Evolutionary conservation across 2,113 vertebrate genomes (phyloP).

Genomic region (Seriola dumerili): DNA sequence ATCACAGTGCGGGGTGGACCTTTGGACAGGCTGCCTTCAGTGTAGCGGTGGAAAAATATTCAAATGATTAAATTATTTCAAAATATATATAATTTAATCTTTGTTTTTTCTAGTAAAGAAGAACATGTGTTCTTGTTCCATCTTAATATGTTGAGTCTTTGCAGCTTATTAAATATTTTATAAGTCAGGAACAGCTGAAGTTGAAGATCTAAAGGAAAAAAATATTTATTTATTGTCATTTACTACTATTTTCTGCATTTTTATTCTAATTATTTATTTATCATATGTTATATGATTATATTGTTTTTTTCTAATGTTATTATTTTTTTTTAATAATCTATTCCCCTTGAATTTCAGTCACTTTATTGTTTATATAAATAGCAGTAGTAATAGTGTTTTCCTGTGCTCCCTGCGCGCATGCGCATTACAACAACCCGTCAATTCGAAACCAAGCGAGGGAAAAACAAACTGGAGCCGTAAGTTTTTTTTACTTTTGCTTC

Average conservation of each 20-base stretch:
- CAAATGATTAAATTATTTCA: too few species aligned
- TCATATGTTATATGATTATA: not conserved
- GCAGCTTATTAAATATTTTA: too few species aligned
- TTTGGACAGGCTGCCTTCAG: too few species aligned
- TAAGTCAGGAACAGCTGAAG: too few species aligned
- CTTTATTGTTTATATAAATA: not conserved
- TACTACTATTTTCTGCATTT: not conserved
- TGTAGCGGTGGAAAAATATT: too few species aligned
- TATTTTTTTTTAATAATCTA: not conserved
- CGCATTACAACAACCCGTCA: not conserved
- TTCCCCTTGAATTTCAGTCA: not conserved
- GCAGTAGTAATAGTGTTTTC: too few species aligned
- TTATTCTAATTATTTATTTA: not conserved
- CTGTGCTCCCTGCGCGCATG: conserved; percentile 38
- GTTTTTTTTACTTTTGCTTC: conserved; percentile 15
- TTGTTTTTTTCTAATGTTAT: not conserved
- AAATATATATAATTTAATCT: too few species aligned
- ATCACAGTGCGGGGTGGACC: too few species aligned
- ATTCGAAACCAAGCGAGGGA: conserved; percentile 74
- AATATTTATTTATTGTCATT: not conserved
- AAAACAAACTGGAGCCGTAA: conserved; percentile 51
- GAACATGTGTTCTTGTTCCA: too few species aligned
- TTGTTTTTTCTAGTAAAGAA: too few species aligned
- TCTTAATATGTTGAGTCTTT: too few species aligned
- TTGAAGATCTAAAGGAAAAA: too few species aligned